Conservation (phyloP, 2,888 invertebrate genomes). For the Drosophila longiperda region DNA sequence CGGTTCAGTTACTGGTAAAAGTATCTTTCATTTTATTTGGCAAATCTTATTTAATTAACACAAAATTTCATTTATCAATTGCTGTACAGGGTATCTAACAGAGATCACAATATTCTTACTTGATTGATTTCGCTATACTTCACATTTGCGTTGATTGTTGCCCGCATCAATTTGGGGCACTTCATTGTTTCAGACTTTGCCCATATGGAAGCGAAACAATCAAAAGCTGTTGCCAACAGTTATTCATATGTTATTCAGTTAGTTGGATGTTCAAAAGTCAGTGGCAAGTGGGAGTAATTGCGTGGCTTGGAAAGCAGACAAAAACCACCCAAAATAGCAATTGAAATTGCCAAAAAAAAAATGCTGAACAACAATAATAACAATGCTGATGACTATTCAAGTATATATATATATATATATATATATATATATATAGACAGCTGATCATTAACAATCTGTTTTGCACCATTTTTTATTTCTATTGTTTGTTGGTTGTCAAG, state of each 20-base stretch:
- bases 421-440: not conserved
- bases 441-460: not conserved
- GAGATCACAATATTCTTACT: not conserved
- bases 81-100: conserved; percentile 9
- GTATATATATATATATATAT: not conserved
- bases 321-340: conserved; percentile 26
- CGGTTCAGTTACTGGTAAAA: not conserved
- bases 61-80: not conserved
- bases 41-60: not conserved
- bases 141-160: conserved; percentile 36
- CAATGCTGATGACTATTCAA: not conserved
- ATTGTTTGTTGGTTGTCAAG: not conserved
- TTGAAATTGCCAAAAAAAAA: conserved; percentile 34
- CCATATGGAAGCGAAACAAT: conserved; percentile 38
- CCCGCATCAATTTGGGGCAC: conserved; percentile 58
- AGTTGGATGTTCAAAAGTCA: conserved; percentile 19
- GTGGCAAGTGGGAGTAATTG: conserved; percentile 53
- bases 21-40: not conserved
- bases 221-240: conserved; percentile 43
- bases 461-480: not conserved
- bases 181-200: conserved; percentile 43
- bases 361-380: not conserved
- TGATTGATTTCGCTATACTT: conserved; percentile 29
- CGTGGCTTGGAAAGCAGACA: conserved; percentile 37
- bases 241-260: conserved; percentile 30